Conservation (phyloP, 2,113 vertebrate species). For the Bambusicola thoracicus region DNA sequence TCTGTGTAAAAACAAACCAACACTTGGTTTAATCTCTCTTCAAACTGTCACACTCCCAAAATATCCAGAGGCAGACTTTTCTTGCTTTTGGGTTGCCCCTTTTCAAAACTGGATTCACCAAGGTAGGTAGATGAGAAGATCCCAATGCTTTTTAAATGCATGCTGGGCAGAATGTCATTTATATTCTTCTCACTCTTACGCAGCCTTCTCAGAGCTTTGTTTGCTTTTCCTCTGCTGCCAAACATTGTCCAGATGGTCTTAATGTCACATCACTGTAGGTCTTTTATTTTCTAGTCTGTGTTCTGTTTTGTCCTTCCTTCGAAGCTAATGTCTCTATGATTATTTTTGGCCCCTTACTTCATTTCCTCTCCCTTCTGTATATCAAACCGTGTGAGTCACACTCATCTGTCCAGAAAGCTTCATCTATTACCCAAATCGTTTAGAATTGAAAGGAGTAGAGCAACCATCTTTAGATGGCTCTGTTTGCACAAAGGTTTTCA, state of each 20-base stretch:
- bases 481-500: background rate
- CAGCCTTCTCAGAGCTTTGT: slow-evolving; percentile 47
- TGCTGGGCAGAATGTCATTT: slow-evolving; percentile 29
- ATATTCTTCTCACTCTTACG: slow-evolving; percentile 57
- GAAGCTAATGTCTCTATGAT: slow-evolving; percentile 56
- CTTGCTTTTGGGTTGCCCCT: background rate
- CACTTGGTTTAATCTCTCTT: background rate
- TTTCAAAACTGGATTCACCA: slow-evolving; percentile 26
- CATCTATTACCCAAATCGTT: slow-evolving; percentile 42
- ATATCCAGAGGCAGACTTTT: background rate
- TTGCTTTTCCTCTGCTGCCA: slow-evolving; percentile 67
- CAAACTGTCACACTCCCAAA: slow-evolving; percentile 24
- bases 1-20: background rate
- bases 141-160: background rate
- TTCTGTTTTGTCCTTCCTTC: slow-evolving; percentile 61
- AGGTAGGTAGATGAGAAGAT: background rate
- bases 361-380: slow-evolving; percentile 67
- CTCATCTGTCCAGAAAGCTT: slow-evolving; percentile 48
- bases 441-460: slow-evolving; percentile 19
- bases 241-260: slow-evolving; percentile 77
- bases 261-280: slow-evolving; percentile 72
- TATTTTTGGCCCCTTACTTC: slow-evolving; percentile 68
- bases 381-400: slow-evolving; percentile 55
- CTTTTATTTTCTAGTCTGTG: slow-evolving; percentile 70
- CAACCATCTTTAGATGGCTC: slow-evolving; percentile 1